Evolutionary conservation across 2,797 vertebrate species (phyloP).

Genomic region (Gymnocypris eckloni): DNA sequence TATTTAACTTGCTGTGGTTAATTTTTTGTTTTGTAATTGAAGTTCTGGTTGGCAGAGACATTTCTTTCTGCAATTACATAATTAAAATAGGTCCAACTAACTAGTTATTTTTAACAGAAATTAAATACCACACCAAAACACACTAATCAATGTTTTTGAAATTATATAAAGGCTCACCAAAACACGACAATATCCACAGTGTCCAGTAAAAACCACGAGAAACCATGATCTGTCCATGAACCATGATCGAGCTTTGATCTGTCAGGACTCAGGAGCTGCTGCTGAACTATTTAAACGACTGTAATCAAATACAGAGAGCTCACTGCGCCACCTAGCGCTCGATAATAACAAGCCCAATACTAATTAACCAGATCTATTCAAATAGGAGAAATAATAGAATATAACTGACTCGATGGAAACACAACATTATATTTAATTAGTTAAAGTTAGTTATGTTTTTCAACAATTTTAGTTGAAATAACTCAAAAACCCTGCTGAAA

Average conservation of each 20-base stretch:
- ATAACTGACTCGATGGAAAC: too few species aligned
- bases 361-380: too few species aligned
- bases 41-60: neutral
- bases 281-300: neutral
- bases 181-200: neutral
- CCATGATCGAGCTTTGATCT: neutral
- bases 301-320: neutral
- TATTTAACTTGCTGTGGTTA: neutral
- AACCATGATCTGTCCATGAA: conserved; percentile 1
- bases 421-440: too few species aligned
- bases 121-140: neutral
- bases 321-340: neutral
- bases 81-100: neutral
- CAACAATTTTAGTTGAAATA: too few species aligned
- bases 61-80: neutral
- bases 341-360: neutral
- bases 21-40: too few species aligned
- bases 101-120: neutral
- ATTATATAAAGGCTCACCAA: neutral
- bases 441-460: too few species aligned
- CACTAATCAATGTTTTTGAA: neutral
- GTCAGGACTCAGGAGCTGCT: neutral
- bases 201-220: neutral
- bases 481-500: too few species aligned
- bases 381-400: too few species aligned